Evolutionary conservation across 1,140 invertebrate species (phyloP).

Genomic region (Medauroidea extradentata): DNA sequence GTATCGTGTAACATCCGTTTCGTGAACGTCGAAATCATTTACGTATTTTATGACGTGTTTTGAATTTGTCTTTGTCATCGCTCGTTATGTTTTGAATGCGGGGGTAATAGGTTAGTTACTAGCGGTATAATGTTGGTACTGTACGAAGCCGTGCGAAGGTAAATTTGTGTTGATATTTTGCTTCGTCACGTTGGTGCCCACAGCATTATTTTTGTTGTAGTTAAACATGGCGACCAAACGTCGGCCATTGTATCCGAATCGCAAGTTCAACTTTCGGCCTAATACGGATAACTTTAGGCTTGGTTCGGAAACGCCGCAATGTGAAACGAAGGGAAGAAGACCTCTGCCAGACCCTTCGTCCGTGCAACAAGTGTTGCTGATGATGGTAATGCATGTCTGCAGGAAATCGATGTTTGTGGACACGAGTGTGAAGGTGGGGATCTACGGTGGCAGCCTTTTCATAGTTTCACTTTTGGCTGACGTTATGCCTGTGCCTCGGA

Average conservation of each 20-base stretch:
- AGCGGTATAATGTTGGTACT: too few species aligned
- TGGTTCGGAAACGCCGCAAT: constrained; percentile 40
- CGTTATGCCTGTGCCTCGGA: constrained; percentile 72
- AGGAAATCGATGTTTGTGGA: constrained; percentile 82
- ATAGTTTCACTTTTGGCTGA: constrained; percentile 81
- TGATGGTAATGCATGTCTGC: constrained; percentile 82
- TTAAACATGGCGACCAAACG: constrained; percentile 11
- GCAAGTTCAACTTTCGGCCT: constrained; percentile 51
- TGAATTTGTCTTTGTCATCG: too few species aligned
- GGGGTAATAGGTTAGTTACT: too few species aligned
- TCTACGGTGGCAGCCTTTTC: constrained; percentile 78
- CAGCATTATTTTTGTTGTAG: too few species aligned
- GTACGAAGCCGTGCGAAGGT: too few species aligned
- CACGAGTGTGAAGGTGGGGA: constrained; percentile 76
- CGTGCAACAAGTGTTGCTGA: constrained; percentile 71
- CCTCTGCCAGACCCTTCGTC: constrained; percentile 78
- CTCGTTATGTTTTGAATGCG: too few species aligned
- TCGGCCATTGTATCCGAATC: constrained; percentile 22
- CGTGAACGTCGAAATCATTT: too few species aligned
- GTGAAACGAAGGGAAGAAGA: constrained; percentile 55
- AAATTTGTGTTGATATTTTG: too few species aligned
- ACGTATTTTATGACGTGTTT: too few species aligned
- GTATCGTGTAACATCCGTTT: too few species aligned
- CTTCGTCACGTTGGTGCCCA: too few species aligned
- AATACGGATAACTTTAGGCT: constrained; percentile 17